Evolutionary conservation across 2,113 vertebrate genomes (phyloP).

Genomic region (Podarcis muralis): DNA sequence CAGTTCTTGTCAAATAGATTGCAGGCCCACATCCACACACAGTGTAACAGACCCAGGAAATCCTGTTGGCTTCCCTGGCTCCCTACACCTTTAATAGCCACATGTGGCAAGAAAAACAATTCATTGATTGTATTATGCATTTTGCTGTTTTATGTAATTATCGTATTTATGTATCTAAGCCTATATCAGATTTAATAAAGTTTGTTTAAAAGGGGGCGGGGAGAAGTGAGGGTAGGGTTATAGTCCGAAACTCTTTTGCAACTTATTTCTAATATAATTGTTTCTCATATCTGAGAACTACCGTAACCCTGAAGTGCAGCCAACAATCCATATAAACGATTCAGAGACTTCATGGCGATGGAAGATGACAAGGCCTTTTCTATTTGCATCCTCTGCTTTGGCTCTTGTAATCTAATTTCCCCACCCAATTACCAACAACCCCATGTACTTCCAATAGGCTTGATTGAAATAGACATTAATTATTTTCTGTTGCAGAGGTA

Average conservation of each 20-base stretch:
- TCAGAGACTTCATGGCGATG: not conserved
- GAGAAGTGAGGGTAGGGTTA: not conserved
- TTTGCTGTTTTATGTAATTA: no score
- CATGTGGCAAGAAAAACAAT: no score
- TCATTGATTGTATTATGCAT: no score
- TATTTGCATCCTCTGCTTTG: not conserved
- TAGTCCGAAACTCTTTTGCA: not conserved
- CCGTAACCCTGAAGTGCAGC: not conserved
- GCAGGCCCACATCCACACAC: no score
- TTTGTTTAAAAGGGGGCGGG: no score
- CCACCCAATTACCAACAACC: fast-evolving
- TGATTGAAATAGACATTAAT: constrained; percentile 96
- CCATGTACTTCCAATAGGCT: constrained; percentile 84
- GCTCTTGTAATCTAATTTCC: not conserved
- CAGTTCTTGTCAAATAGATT: no score
- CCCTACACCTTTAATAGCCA: no score
- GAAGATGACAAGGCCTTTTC: not conserved
- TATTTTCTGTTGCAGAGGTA: constrained; percentile 85
- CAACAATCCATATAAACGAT: not conserved
- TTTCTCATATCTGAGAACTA: not conserved
- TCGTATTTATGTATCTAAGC: no score
- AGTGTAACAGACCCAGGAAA: no score
- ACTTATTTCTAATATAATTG: not conserved
- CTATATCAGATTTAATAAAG: no score
- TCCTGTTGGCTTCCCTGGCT: no score